phyloP scores from a whole-genome alignment of 2,888 invertebrate genomes.

The Xestoiulus laeticollis region DNA sequence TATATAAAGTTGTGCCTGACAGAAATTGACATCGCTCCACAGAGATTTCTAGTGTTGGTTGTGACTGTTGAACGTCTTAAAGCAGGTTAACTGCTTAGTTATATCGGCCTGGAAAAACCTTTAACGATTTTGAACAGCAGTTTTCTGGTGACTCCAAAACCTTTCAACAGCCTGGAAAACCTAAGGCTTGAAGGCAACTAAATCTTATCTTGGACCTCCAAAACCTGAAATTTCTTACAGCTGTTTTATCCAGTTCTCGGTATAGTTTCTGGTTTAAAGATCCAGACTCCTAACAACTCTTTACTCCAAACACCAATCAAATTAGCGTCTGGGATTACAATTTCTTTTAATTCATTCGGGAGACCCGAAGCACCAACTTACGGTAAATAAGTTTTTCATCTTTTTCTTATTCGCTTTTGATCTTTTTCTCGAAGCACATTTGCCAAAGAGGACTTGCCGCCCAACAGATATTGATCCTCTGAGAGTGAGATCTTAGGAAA shows the following conservation, averaged over 20 bases:
- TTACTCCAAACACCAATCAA: background rate
- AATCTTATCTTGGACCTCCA: background rate
- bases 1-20: no score
- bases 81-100: no score
- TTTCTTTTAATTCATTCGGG: conserved; percentile 4
- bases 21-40: no score
- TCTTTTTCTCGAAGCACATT: background rate
- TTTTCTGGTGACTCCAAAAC: no score
- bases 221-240: background rate
- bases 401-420: background rate
- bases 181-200: background rate
- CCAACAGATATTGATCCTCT: background rate
- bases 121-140: no score
- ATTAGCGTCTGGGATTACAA: conserved; percentile 16
- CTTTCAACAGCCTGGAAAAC: background rate
- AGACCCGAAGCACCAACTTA: background rate
- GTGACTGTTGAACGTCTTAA: no score
- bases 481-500: conserved; percentile 13
- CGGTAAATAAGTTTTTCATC: conserved; percentile 29
- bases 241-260: no score
- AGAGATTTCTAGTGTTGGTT: no score
- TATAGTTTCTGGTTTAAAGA: no score
- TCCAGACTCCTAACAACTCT: background rate
- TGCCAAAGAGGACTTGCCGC: background rate
- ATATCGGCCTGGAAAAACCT: no score